Conservation (phyloP, 92 coral and sea anemone species). For the Zoanthus gigantus region DNA sequence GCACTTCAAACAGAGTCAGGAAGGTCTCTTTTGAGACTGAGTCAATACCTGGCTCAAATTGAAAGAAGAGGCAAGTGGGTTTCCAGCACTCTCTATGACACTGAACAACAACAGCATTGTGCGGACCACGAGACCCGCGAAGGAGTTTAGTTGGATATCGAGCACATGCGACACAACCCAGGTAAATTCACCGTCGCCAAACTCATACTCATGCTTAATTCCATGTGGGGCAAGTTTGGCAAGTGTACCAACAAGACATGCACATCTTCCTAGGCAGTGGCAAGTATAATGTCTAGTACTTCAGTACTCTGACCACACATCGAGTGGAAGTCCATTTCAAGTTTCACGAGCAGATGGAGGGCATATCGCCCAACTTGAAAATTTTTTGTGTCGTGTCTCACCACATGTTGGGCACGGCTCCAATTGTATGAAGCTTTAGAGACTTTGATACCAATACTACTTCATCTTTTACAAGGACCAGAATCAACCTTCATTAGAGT, state of each 20-base stretch:
- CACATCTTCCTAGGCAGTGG: neutral
- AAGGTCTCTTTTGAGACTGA: conserved; percentile 27
- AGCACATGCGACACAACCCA: neutral
- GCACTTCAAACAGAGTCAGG: neutral
- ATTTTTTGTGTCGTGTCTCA: neutral
- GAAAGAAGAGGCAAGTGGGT: conserved; percentile 50
- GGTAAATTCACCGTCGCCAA: conserved; percentile 43
- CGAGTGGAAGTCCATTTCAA: conserved; percentile 18
- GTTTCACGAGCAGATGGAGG: neutral
- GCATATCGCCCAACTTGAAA: neutral
- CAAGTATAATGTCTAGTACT: neutral
- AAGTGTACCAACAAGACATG: conserved; percentile 7
- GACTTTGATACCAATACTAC: neutral
- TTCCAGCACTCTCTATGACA: conserved; percentile 8
- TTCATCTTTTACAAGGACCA: neutral
- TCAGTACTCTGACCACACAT: conserved; percentile 1
- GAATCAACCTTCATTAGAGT: neutral
- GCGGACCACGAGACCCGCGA: neutral
- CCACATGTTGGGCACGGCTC: conserved; percentile 27
- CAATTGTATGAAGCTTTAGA: conserved; percentile 6
- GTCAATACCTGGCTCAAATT: conserved; percentile 44
- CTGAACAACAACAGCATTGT: conserved; percentile 5
- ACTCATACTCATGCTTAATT: conserved; percentile 50
- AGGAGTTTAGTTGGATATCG: neutral
- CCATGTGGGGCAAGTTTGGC: conserved; percentile 41